phyloP scores from a whole-genome alignment of 2,797 vertebrate genomes.

The Ptychadena robeensis region DNA sequence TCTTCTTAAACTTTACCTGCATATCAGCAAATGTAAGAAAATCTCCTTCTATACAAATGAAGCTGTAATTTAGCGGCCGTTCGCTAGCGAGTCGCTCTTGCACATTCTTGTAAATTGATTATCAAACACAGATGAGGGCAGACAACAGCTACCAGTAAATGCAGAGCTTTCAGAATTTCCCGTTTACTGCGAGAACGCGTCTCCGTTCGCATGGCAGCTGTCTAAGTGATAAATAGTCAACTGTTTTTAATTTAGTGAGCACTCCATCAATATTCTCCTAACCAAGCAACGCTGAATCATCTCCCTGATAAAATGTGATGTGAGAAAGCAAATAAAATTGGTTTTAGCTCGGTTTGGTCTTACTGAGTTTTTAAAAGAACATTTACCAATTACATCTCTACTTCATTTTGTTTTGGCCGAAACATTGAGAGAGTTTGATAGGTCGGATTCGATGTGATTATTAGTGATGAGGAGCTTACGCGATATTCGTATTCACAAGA shows the following conservation, averaged over 20 bases:
- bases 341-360: conserved; percentile 9
- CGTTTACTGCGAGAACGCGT: not conserved
- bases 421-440: too few species aligned
- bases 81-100: not conserved
- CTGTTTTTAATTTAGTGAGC: conserved; percentile 50
- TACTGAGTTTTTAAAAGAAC: not conserved
- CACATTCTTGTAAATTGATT: conserved; percentile 6
- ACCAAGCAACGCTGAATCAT: conserved; percentile 40
- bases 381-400: not conserved
- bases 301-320: conserved; percentile 17
- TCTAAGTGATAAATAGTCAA: conserved; percentile 50
- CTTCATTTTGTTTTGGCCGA: not conserved
- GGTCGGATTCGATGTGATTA: too few species aligned
- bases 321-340: conserved; percentile 34
- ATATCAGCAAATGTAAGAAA: too few species aligned
- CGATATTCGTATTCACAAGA: too few species aligned
- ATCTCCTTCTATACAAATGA: not conserved
- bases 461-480: too few species aligned
- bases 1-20: too few species aligned
- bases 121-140: conserved; percentile 22
- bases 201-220: conserved; percentile 20
- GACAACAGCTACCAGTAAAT: conserved; percentile 1
- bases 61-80: not conserved
- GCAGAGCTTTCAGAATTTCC: conserved; percentile 6
- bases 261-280: conserved; percentile 50